Percentiles rank a stretch among this genome's conserved stretches.
phyloP scores from a whole-genome alignment of 2,888 invertebrate species.

The Nymphalis polychloros region DNA sequence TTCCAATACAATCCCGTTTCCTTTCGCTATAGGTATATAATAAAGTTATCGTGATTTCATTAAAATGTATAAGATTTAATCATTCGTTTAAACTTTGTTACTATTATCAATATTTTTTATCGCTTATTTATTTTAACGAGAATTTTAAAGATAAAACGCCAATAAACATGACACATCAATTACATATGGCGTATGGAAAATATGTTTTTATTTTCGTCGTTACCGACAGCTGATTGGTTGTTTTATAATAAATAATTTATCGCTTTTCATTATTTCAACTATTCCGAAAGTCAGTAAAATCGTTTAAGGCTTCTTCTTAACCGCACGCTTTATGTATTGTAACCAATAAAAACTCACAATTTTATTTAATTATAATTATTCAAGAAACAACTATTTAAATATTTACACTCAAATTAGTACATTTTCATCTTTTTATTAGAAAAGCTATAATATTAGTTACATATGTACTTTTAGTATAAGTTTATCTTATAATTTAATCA shows the following conservation, averaged over 20 bases:
- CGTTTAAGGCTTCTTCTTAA: slow-evolving; percentile 30
- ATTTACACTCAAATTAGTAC: background rate
- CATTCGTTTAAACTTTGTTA: slow-evolving; percentile 23
- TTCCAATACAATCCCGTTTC: background rate
- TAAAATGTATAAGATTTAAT: slow-evolving; percentile 40
- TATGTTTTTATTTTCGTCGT: slow-evolving; percentile 26
- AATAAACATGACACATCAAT: slow-evolving; percentile 38
- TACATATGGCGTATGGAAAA: slow-evolving; percentile 49
- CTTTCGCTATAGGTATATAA: background rate
- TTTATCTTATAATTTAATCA: background rate
- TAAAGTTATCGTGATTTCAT: slow-evolving; percentile 11
- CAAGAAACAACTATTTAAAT: too few species aligned
- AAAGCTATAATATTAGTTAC: too few species aligned
- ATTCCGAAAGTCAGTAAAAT: slow-evolving; percentile 26
- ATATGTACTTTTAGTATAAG: too few species aligned
- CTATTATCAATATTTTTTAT: slow-evolving; percentile 32
- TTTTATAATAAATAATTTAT: slow-evolving; percentile 30
- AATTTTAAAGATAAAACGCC: slow-evolving; percentile 35
- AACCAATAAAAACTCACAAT: too few species aligned
- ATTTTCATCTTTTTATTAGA: background rate
- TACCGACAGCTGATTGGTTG: slow-evolving; percentile 25
- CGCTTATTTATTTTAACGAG: slow-evolving; percentile 32
- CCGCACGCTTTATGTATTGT: slow-evolving; percentile 8
- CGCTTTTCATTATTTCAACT: slow-evolving; percentile 39
- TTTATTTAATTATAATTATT: too few species aligned